Percentiles rank a stretch among this genome's conserved stretches.
phyloP scores from a whole-genome alignment of 2,797 vertebrate genomes.

The Brachymystax lenok region DNA sequence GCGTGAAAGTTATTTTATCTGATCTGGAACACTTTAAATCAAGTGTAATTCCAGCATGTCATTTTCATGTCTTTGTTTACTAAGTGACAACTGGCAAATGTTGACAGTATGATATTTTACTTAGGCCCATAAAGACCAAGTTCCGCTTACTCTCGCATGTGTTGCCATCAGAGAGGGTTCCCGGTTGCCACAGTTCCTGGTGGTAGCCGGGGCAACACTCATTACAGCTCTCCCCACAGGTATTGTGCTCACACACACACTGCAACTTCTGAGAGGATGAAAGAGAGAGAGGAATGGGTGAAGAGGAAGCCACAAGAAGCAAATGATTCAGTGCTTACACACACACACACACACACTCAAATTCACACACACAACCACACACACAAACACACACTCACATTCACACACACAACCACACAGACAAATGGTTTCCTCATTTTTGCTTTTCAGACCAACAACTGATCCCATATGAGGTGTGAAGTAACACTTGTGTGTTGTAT shows the following conservation, averaged over 20 bases:
- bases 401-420: no score
- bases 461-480: conserved; percentile 13
- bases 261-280: conserved; percentile 79
- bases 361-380: no score
- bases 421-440: no score
- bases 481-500: not conserved
- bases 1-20: not conserved
- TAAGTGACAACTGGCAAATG: not conserved
- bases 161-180: conserved; percentile 88
- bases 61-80: not conserved
- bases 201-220: conserved; percentile 91
- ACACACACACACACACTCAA: no score
- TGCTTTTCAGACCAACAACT: not conserved
- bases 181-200: conserved; percentile 91
- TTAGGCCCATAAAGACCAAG: not conserved
- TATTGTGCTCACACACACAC: conserved; percentile 94
- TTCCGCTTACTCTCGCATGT: conserved; percentile 86
- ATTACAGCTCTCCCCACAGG: conserved; percentile 90
- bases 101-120: not conserved
- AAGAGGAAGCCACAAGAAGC: not conserved
- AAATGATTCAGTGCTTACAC: not conserved
- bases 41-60: conserved; percentile 1
- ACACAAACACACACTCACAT: no score
- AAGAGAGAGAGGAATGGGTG: not conserved
- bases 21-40: not conserved